Percentiles rank a stretch among this genome's conserved stretches.
These are phyloP conservation scores for Drosophila albomicans DNA, from an alignment of 1,140 invertebrate species.

Conservation along the genomic window DNA sequence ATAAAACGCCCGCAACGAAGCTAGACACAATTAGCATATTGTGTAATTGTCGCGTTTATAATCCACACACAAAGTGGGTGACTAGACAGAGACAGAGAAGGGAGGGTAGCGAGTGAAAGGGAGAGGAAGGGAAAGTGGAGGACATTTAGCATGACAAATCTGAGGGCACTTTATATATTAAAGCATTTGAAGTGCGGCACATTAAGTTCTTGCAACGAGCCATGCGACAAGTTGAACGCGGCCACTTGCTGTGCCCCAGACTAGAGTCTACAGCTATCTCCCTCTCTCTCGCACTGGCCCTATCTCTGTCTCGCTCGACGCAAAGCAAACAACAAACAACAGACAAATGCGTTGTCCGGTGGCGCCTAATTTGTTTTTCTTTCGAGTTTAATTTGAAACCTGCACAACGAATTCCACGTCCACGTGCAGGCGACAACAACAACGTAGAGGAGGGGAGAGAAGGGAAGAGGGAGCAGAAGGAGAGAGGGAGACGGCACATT, in stretches of 20 bases:
- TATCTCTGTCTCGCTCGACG: neutral
- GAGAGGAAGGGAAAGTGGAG: neutral
- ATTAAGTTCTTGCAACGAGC: conserved; percentile 43
- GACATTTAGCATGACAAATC: conserved; percentile 28
- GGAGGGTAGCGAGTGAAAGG: neutral
- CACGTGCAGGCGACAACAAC: conserved; percentile 20
- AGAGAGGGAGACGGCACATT: neutral
- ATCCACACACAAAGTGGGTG: neutral
- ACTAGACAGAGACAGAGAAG: neutral
- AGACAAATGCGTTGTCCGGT: conserved; percentile 76
- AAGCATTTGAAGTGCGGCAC: conserved; percentile 50
- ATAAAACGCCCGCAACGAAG: too few relatives aligned
- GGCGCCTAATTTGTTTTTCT: conserved; percentile 80
- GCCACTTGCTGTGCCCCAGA: conserved; percentile 10
- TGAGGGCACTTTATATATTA: conserved; percentile 34
- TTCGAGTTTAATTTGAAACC: conserved; percentile 81
- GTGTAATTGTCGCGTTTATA: neutral
- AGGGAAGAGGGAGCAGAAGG: neutral
- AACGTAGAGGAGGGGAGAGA: neutral
- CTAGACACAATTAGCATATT: too few relatives aligned
- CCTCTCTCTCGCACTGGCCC: neutral
- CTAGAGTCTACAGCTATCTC: neutral
- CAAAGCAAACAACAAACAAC: conserved; percentile 60
- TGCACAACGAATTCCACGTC: conserved; percentile 41
- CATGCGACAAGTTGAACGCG: conserved; percentile 52